Evolutionary conservation across 2,113 vertebrate species (phyloP), one percentile per base, ranked within the genome.

Genomic region (Tylochromis polylepis): DNA sequence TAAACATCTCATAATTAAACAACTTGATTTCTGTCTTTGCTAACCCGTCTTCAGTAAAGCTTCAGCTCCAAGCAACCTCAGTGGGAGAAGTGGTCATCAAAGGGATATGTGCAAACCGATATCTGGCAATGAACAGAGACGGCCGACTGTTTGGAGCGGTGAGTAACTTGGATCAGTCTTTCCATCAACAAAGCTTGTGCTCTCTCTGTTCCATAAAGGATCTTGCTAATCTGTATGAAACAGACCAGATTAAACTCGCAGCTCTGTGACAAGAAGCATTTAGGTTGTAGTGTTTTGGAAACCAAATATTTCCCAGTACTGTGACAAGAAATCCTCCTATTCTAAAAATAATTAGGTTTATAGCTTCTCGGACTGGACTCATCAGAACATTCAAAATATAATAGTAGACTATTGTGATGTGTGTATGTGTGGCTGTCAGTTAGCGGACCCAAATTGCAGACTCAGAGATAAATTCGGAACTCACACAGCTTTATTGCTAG

Each of bases 11-110:
- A 49, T 15, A 8, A 51, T 51, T 24, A 56, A 53, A 46, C 24
- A 62, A 20, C 27, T 41, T 75, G 4, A 2, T 46, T 18, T 79
- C 41, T 86, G 16, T 84, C 8, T 27, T 57, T 31, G 24, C 31
- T 72, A 2, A 70, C 83, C 27, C 70, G 15, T 81, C 82, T 16
- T 11, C 89, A 99, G 99, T 99, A 91, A 99, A 98, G 90, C 96
- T 99, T 78, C 98, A 99, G 24, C 96, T 99, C 24, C 99, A 99
- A 94, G 98, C 98, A 0, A 98, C 98, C 81, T 97, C 98, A 3
- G 96, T 98, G 89, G 98, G 99, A 38, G 98, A 99, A 51, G 97
- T 99, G 83, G 96, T 98, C 49, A 99, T 99, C 95, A 99, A 99
- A 93, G 99, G 99, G 1, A 89, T 99, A 7, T 97, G 95, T 27